Evolutionary conservation across 2,888 invertebrate genomes (phyloP), one percentile per base, ranked within the genome.

Genomic region (Spicauda simplicius): DNA sequence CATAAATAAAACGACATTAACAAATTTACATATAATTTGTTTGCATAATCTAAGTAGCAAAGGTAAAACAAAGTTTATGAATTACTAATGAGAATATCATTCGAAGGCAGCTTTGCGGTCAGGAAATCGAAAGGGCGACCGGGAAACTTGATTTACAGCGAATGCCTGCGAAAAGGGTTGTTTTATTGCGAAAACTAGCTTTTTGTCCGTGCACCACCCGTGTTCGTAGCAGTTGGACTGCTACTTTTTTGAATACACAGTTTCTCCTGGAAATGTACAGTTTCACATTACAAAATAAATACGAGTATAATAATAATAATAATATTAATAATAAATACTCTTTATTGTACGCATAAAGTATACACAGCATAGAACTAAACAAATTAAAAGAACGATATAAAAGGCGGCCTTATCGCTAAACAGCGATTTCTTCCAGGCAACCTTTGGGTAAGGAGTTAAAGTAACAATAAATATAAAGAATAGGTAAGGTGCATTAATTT

Each of bases 111-210:
- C 80, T 84, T 85, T 86, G 88, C 82, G 87, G 88, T 86, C 88
- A 88, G 89, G 88, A 90, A 89, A 89, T 88, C 86, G 88, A 87
- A 87, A 87, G 86, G 86, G 83, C 83, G 83, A 80, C 78, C 85
- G 86, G 87, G 84, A 87, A 88, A 88, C 87, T 86, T 87, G 88
- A 88, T 88, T 88, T 88, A 90, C 85, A 87, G 82, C 85, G 82
- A 87, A 83, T 85, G 83, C 81, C 83, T 80, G 79, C 84, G 86
- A 86, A 87, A 87, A 87, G 88, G 89, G 88, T 86, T 88, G 85
- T 86, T 88, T 87, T 88, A 88, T 86, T 87, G 86, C 87, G 85
- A 88, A 88, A 88, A 88, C 88, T 88, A 88, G 87, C 87, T 83
- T 66, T 50, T 54, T 30, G n/a, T 25, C 30, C 33, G 18, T 20